These are phyloP conservation scores for Hyles lineata DNA, from an alignment of 2,888 invertebrate genomes.

Conservation along the genomic window DNA sequence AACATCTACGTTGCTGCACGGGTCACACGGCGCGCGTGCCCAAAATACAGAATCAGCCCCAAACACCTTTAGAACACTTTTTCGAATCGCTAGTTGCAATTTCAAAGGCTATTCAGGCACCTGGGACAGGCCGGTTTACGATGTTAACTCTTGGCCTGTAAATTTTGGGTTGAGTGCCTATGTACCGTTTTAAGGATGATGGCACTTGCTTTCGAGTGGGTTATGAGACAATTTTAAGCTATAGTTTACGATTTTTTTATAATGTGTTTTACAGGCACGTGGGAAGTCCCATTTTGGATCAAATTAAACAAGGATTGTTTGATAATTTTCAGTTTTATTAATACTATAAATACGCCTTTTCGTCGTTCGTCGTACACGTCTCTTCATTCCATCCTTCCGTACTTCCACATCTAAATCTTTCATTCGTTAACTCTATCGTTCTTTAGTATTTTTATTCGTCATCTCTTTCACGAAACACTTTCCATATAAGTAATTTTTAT, in stretches of 20 bases:
- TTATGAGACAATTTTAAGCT: background rate
- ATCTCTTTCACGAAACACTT: too few relatives aligned
- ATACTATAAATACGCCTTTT: too few relatives aligned
- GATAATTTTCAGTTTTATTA: too few relatives aligned
- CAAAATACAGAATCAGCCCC: background rate
- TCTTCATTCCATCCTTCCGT: too few relatives aligned
- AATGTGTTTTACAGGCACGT: too few relatives aligned
- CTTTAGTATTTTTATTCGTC: too few relatives aligned
- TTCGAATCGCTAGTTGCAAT: conserved; percentile 21
- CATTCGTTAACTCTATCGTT: too few relatives aligned
- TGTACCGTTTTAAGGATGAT: background rate
- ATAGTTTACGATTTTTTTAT: background rate
- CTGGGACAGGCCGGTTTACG: background rate
- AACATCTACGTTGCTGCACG: conserved; percentile 10
- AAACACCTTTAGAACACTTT: conserved; percentile 16
- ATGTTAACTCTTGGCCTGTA: background rate
- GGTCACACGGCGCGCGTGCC: conserved; percentile 10
- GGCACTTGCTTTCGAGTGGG: background rate
- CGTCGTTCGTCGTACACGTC: too few relatives aligned
- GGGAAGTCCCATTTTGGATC: too few relatives aligned
- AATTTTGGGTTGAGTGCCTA: background rate
- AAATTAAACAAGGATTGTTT: too few relatives aligned
- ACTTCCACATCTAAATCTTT: too few relatives aligned
- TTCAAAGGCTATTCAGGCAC: conserved; percentile 10
- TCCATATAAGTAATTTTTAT: too few relatives aligned